Base-by-base conservation (phyloP, 2,888 invertebrate genomes). In the Leptinotarsa haldemani region DNA sequence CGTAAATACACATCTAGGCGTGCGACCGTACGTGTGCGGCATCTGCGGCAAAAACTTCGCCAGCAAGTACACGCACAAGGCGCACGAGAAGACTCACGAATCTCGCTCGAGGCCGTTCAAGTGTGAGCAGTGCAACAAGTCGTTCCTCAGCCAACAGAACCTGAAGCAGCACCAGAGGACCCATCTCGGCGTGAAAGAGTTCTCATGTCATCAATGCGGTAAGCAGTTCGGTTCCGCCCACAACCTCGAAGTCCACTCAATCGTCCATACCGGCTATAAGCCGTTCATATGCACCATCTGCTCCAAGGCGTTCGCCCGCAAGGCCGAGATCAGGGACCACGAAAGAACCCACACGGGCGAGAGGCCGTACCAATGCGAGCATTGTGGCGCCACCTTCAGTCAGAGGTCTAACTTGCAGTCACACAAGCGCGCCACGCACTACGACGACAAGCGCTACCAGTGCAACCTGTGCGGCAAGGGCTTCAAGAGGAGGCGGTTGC, bases 361-460 rank as follows among this genome's bases (percentile, higher is more conserved):
- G 85, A 90, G 93, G 3, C 95, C 95, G 0, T 95, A 93, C 85
- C 90, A 92, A 78, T 96, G 96, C 83, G 94, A 94, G 79, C 88
- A 92, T 65, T 96, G 96, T 85, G 92, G 92, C 1, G 92, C 94
- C 0, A 91, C 93, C 0, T 96, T 96, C 88, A 92, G 94, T 20
- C 96, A 96, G 87, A 89, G 95, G 25, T 93, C 94, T 48, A 96
- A 96, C 88, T 88, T 95, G 78, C 93, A 94, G 85, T 94, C 94
- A 0, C 96, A 96, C 85, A 92, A 92, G 77, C 89, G 94, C 15
- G 93, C 94, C 1, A 95, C 94, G 0, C 95, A 96, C 85, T 90
- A 93, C 67, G 93, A 94, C 84, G 94, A 93, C 84, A 93, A 93
- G 82, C 89, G 94, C 0, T 92, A 79, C 18, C 76, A 75, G 68